Base-by-base conservation (phyloP, 2,888 invertebrate species). In the Zhengitettix transpicula region DNA sequence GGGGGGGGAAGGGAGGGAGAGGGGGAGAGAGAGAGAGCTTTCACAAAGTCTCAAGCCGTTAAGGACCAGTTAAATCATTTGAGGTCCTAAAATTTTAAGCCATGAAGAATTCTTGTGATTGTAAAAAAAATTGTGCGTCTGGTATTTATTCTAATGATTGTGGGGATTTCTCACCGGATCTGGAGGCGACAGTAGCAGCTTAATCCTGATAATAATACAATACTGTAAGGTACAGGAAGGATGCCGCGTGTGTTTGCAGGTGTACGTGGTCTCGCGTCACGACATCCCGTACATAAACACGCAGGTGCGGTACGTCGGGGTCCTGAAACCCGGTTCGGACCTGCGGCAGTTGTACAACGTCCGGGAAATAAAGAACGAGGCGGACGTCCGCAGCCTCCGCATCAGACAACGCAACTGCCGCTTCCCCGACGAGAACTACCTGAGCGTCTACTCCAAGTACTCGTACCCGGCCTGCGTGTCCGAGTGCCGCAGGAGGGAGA, bases 331-430 rank as follows among this genome's bases (percentile, higher is more conserved):
- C 59, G 63, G 61, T 55, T 60, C 62, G 61, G 52, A 56, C 44
- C 59, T 63, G 61, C 67, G 68, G 40, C 67, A 73, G 59, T 69
- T 67, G 55, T 69, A 75, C 60, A 67, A 71, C 1, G 66, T 75
- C 52, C 72, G 72, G 64, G 73, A 85, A 67, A 85, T 86, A 64
- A 83, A 83, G 66, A 87, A 87, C 68, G 84, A 85, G 66, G 80
- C 80, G 1, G 77, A 80, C 59, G 75, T 85, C 83, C 69, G 85
- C 83, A 67, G 82, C 85, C 0, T 89, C 88, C 67, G 80, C 80
- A 0, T 81, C 14, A 69, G 76, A 10, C 84, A 86, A 68, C 77
- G 89, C 10, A 81, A 82, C 55, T 89, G 89, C 67, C 81, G 83
- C 11, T 88, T 85, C 68, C 74, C 78, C 54, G 74, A 82, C 60